Evolutionary conservation across 2,113 vertebrate genomes (phyloP), one percentile per base, ranked within the genome.

Genomic region (Dipodomys ordii): DNA sequence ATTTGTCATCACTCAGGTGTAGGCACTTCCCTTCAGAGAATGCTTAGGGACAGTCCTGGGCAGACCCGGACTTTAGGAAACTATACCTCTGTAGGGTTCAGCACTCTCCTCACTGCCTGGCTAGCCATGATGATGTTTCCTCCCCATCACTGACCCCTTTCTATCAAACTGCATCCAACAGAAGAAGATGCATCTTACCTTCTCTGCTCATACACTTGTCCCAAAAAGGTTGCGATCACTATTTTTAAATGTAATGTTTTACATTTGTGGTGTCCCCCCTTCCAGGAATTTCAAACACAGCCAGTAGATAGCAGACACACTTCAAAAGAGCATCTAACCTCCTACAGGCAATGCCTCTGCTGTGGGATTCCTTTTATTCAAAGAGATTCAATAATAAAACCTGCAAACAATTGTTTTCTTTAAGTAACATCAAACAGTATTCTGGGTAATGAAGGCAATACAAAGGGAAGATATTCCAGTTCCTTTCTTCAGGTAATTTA

Each of bases 271-370:
- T 9, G 23, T 20, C 15, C 28, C 19, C 19, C 30, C 20, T 68
- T 69, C 23, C 13, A 10, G 68, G 23, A 78, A 49, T 91, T 89
- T 91, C 74, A 85, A 87, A 87, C 49, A 73, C n/a, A 32, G 64
- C 27, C 49, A 82, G 60, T 20, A 93, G 79, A 94, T 85, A 84
- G 85, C 90, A 71, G 69, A 83, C 7, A 46, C 49, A 83, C 28
- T 94, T 94, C 78, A 60, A 90, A 96, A 85, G 64, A 90, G 12
- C 30, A 74, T 67, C 30, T 15, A 6, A 18, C 39, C 60, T 85
- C 32, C 82, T 44, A 19, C 67, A 81, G 88, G 72, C 35, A 60
- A 44, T 16, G 27, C 28, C 23, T 87, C 73, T 91, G 46, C 23
- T 64, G 9, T 57, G 49, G 74, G 71, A 90, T 77, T 35, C 32